Conservation (phyloP, 2,797 vertebrate genomes). For the Acanthornis magna region DNA sequence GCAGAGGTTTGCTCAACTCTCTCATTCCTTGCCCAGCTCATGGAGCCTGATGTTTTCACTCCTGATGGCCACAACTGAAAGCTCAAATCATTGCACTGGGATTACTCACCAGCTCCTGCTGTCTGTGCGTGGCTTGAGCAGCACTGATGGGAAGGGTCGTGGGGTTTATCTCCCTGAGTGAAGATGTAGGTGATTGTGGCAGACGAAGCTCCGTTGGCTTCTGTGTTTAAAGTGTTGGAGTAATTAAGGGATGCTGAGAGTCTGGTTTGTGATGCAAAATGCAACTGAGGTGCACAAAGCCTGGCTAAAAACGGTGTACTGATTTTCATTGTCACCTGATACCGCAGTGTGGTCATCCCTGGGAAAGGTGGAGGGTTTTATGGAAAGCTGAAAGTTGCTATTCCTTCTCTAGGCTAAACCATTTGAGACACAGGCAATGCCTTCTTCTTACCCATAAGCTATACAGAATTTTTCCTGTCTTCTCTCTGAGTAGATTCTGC, state of each 20-base stretch:
- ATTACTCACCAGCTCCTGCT: neutral
- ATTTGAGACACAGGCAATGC: neutral
- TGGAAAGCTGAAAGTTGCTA: neutral
- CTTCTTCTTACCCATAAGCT: neutral
- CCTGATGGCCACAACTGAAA: neutral
- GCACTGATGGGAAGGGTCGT: neutral
- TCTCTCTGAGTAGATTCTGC: neutral
- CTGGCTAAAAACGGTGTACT: neutral
- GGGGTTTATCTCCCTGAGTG: neutral
- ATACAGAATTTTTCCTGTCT: neutral
- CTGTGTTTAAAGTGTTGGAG: neutral
- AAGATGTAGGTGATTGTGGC: neutral
- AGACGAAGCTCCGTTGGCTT: fast-evolving
- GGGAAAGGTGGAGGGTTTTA: neutral
- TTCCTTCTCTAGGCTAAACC: neutral
- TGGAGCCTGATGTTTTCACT: neutral
- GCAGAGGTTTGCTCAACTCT: neutral
- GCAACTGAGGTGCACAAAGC: neutral
- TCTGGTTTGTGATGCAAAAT: neutral
- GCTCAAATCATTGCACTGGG: neutral
- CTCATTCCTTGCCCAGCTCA: neutral
- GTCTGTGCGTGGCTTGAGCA: fast-evolving
- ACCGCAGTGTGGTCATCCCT: no score
- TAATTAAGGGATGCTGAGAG: neutral
- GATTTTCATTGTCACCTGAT: neutral